Conservation (phyloP, 2,113 vertebrate genomes). For the Cromileptes altivelis region DNA sequence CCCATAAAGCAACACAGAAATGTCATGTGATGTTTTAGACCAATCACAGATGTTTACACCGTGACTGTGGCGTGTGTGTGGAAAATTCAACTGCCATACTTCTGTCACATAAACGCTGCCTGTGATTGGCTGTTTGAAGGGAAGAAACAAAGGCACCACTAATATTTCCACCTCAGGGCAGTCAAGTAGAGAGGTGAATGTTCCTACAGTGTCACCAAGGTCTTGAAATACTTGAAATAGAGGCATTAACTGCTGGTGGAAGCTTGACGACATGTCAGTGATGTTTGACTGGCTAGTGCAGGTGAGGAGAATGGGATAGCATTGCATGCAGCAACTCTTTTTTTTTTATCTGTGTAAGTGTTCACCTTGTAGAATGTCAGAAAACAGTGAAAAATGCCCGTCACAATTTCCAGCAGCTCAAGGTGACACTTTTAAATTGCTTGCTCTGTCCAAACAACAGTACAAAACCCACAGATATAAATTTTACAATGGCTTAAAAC, state of each 20-base stretch:
- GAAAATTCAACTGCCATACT: slow-evolving; percentile 2
- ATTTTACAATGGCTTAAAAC: background rate
- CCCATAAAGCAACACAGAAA: background rate
- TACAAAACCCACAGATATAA: background rate
- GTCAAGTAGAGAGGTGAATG: background rate
- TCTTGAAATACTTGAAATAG: too few species aligned
- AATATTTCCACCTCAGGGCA: background rate
- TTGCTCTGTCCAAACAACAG: background rate
- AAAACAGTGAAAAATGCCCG: too few species aligned
- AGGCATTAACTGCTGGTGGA: background rate
- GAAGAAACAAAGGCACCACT: background rate
- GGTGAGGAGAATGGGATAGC: background rate
- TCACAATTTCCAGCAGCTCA: background rate
- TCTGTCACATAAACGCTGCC: background rate
- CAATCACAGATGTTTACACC: slow-evolving; percentile 10
- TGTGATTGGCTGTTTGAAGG: background rate
- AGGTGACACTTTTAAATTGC: background rate
- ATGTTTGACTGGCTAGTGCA: background rate
- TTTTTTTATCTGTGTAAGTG: too few species aligned
- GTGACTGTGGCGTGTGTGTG: background rate
- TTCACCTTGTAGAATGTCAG: background rate
- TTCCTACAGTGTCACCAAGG: background rate
- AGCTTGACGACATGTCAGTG: too few species aligned
- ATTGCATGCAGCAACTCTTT: background rate
- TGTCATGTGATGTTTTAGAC: slow-evolving; percentile 21